Evolutionary conservation across 2,797 vertebrate genomes (phyloP), one percentile per base, ranked within the genome.

Genomic region (Calcarius lapponicus): DNA sequence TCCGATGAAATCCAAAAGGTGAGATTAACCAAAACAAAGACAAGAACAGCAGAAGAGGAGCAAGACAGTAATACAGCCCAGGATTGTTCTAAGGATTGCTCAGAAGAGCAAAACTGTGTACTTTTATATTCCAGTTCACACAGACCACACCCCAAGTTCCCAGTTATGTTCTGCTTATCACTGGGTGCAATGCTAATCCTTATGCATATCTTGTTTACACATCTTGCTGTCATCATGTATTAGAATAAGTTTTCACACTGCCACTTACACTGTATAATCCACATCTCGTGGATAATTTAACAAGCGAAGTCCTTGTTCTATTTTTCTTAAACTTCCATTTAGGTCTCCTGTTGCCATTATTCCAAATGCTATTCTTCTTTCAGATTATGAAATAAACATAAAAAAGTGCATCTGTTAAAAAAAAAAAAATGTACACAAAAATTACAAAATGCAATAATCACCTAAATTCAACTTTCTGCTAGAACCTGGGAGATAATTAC

Each of bases 341-440:
- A 99, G 92, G 93, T 99, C 99, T 90, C 99, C 99, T 34, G 98
- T 98, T 65, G 98, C 97, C 98, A 99, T 98, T 96, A 90, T 95
- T 88, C 75, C 90, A 95, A 70, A 75, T 36, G 42, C 11, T 62
- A 64, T 67, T 94, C 80, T 92, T 93, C 88, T 80, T 95, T 82
- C 80, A 90, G 90, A 50, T 93, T 70, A 93, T 62, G 15, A 95
- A 94, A 94, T 29, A 78, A 57, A 28, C 3, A 6, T 24, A 34
- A 69, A 45, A 36, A 24, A 62, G 21, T 15, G 66, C 1, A 17
- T 36, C 47, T 57, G 90, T 96, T 76, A 17, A 94, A 91, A 87
- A 62, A 87, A 62, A 88, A 81, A 70, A 13, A 5, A 84, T 0
- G 6, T 10, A 81, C 29, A 61, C 18, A 89, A 88, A 75, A 81